Evolutionary conservation across 2,888 invertebrate species (phyloP).

Genomic region (Branchellion lobata): DNA sequence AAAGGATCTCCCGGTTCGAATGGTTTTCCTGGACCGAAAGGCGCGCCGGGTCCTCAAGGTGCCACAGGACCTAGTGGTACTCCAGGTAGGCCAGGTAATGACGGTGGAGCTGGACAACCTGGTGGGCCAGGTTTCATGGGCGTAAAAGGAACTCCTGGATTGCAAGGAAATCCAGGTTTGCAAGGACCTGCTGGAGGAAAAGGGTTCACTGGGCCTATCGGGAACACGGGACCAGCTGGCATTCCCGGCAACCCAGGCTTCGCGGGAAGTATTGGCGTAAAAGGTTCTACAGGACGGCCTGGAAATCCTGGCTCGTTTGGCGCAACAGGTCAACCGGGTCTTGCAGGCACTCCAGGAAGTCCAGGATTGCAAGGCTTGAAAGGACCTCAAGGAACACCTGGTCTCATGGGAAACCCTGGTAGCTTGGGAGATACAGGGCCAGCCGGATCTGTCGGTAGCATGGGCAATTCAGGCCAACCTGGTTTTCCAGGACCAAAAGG

Average conservation of each 20-base stretch:
- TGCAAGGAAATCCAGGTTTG: slow-evolving; percentile 39
- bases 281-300: slow-evolving; percentile 42
- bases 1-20: slow-evolving; percentile 4
- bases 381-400: slow-evolving; percentile 28
- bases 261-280: background rate
- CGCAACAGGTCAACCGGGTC: slow-evolving; percentile 35
- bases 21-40: background rate
- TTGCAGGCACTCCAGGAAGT: slow-evolving; percentile 23
- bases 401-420: slow-evolving; percentile 30
- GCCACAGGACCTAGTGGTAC: slow-evolving; percentile 6
- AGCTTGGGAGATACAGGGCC: background rate
- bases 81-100: background rate
- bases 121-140: slow-evolving; percentile 47
- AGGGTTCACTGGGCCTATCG: background rate
- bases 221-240: slow-evolving; percentile 28
- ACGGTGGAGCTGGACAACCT: slow-evolving; percentile 45
- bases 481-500: background rate
- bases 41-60: background rate
- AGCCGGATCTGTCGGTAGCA: background rate
- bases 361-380: slow-evolving; percentile 28
- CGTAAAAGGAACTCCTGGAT: slow-evolving; percentile 29
- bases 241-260: slow-evolving; percentile 1
- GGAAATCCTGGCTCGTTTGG: slow-evolving; percentile 47
- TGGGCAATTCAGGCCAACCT: background rate
- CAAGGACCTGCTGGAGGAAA: slow-evolving; percentile 10